phyloP scores from a whole-genome alignment of 1,140 invertebrate species.

The Brachionus koreanus region DNA sequence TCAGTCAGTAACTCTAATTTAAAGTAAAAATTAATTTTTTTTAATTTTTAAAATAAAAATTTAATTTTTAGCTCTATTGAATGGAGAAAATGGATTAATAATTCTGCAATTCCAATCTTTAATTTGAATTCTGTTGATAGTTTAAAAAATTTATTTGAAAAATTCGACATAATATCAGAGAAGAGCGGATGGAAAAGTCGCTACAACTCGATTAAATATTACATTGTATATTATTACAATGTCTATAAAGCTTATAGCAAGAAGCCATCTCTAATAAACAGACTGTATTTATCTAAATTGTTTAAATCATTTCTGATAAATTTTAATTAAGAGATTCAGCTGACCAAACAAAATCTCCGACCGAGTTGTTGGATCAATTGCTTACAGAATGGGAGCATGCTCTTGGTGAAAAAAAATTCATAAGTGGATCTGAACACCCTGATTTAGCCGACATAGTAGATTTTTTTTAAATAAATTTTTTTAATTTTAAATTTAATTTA shows the following conservation, averaged over 20 bases:
- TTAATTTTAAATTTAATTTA: background rate
- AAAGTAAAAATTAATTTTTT: constrained; percentile 10
- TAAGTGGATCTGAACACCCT: background rate
- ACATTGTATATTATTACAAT: constrained; percentile 20
- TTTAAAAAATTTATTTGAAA: constrained; percentile 39
- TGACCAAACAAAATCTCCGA: background rate
- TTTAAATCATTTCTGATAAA: background rate
- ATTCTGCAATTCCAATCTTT: constrained; percentile 18
- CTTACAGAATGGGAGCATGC: background rate
- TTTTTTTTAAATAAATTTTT: background rate
- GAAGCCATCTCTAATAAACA: background rate
- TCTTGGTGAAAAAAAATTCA: background rate
- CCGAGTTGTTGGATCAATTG: background rate
- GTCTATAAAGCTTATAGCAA: constrained; percentile 1
- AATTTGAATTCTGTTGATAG: constrained; percentile 10
- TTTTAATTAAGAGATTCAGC: background rate
- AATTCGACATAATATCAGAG: background rate
- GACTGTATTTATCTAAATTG: background rate
- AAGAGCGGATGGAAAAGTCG: constrained; percentile 17
- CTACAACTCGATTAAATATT: constrained; percentile 12
- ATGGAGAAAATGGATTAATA: constrained; percentile 44
- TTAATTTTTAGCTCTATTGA: background rate
- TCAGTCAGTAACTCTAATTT: background rate
- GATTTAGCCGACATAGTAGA: constrained; percentile 28
- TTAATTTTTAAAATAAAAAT: background rate